phyloP scores from a whole-genome alignment of 2,797 vertebrate genomes.

The Hemibagrus guttatus region DNA sequence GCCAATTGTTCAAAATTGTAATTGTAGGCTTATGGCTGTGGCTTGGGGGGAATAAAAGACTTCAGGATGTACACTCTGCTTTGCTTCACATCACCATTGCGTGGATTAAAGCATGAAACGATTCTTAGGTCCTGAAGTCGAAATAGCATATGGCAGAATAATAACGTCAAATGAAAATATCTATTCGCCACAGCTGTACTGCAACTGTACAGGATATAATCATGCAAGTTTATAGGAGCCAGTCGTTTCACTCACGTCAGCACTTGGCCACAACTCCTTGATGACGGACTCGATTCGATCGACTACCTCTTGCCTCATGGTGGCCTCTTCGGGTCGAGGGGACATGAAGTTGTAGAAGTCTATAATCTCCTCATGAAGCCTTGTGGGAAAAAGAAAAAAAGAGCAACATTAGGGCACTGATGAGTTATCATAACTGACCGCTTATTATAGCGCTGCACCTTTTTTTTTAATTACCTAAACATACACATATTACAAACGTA shows the following conservation, averaged over 20 bases:
- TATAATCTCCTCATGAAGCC: constrained; percentile 95
- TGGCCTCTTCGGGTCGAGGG: constrained; percentile 91
- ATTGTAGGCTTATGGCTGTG: neutral
- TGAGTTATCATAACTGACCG: too few species aligned
- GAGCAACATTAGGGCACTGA: neutral
- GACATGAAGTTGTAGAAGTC: constrained; percentile 99
- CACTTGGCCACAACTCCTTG: constrained; percentile 94
- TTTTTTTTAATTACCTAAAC: neutral
- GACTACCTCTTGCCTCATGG: constrained; percentile 97
- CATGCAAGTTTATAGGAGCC: neutral
- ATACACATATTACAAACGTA: neutral
- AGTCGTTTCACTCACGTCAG: constrained; percentile 76
- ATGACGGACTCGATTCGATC: constrained; percentile 93
- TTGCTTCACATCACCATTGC: neutral
- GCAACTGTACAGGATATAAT: neutral
- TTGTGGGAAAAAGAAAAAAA: constrained; percentile 59
- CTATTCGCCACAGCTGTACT: neutral
- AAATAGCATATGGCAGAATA: too few species aligned
- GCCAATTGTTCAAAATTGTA: neutral
- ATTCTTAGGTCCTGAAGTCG: too few species aligned
- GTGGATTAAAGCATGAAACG: too few species aligned
- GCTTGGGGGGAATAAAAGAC: neutral
- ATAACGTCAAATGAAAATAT: neutral
- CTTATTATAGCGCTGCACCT: neutral
- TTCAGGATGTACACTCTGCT: neutral